Base-by-base conservation (phyloP, 2,888 invertebrate species). In the Microctonus hyperodae region DNA sequence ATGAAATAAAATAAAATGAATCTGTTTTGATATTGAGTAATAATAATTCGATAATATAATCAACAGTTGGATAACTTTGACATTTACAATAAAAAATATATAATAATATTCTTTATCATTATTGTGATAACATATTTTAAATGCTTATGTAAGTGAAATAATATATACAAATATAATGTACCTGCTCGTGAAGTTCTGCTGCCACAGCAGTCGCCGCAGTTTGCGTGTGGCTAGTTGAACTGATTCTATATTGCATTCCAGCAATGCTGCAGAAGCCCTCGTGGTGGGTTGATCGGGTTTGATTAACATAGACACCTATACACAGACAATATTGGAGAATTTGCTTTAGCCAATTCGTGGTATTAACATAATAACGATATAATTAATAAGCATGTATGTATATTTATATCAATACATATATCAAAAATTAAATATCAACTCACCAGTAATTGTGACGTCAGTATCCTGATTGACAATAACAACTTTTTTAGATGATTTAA, bases 231-330 rank as follows among this genome's bases (percentile, higher is more conserved):
- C 94, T 94, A 61, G 94, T 94, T 58, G 94, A 93, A 73, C 93
- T 93, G 75, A 94, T 94, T 72, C 94, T 89, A 83, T 95, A 94
- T 85, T 94, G 93, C 92, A 94, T 90, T 56, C 91, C 91, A 33
- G 91, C 90, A 73, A 92, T 94, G 74, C 93, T 94, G 83, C 94
- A 94, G 81, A 91, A 94, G 33, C 93, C 93, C 83, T 92, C 91
- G 81, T 91, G 93, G 79, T 90, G 90, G 73, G 93, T 93, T 37
- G 90, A 89, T 65, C 90, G 87, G 25, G 92, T 90, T 77, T 90
- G 88, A 81, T 91, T 91, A 60, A 91, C 90, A 83, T 94, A 94
- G 67, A 94, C 93, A 16, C 94, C 83, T 83, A 73, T 6, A 72
- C 73, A 44, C 23, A 55, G 37, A 50, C 20, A 51, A 55, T 44